Percentiles rank a stretch among this genome's conserved stretches.
These are phyloP conservation scores for Diadema setosum DNA, from an alignment of 35 echinoderm and acorn worm genomes.

Conservation along the genomic window DNA sequence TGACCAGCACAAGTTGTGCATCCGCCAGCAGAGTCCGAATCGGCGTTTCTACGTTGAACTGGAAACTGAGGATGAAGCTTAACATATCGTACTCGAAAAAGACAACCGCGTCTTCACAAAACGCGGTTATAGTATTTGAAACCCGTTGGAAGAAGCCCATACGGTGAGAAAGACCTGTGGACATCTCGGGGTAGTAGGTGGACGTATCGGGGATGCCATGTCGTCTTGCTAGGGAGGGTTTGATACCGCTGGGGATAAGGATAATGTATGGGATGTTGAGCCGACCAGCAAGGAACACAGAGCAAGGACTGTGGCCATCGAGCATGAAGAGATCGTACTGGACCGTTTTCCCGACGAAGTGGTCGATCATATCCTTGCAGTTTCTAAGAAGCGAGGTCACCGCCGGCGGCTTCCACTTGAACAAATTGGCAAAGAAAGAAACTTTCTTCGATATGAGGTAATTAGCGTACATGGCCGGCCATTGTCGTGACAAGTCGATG, in stretches of 20 bases:
- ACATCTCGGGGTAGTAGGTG: neutral
- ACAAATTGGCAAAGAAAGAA: neutral
- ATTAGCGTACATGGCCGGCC: neutral
- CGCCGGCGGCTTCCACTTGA: neutral
- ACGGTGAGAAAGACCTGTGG: neutral
- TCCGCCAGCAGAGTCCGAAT: neutral
- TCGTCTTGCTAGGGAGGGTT: neutral
- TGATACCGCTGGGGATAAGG: neutral
- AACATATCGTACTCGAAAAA: neutral
- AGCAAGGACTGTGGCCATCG: neutral
- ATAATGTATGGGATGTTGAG: neutral
- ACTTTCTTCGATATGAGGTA: neutral
- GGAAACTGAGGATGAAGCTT: neutral
- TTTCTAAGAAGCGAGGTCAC: neutral
- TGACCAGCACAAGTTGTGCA: conserved; percentile 24
- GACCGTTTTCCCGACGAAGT: neutral
- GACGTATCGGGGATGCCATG: neutral
- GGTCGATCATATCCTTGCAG: neutral
- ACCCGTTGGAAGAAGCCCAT: conserved; percentile 6
- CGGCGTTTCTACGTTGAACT: neutral
- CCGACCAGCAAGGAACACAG: neutral
- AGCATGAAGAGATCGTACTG: neutral
- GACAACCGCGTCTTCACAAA: neutral
- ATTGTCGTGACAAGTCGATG: neutral
- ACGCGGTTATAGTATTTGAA: neutral